Evolutionary conservation across 1,140 invertebrate genomes (phyloP).

Genomic region (Subanguina moxae): DNA sequence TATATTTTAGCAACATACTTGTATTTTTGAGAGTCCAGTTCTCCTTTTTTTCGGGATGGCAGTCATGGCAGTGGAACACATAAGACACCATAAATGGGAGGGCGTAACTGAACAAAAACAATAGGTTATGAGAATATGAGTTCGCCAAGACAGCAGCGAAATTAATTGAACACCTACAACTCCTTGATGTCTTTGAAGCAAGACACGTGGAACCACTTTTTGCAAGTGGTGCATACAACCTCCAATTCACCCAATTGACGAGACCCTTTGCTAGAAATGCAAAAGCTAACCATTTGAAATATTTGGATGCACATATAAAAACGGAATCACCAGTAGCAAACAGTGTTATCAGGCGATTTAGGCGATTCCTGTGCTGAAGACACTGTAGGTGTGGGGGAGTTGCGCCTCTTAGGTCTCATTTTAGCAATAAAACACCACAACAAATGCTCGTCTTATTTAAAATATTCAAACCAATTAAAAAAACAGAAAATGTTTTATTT

Average conservation of each 20-base stretch:
- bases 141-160: too few species aligned
- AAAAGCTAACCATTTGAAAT: too few species aligned
- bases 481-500: too few species aligned
- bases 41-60: slow-evolving; percentile 71
- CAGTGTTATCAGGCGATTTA: background rate
- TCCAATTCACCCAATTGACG: slow-evolving; percentile 47
- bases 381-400: background rate
- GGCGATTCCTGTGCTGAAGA: background rate
- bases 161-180: slow-evolving; percentile 49
- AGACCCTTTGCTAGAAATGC: slow-evolving; percentile 50
- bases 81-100: slow-evolving; percentile 93
- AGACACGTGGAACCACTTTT: slow-evolving; percentile 50
- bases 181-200: slow-evolving; percentile 53
- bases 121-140: too few species aligned
- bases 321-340: background rate
- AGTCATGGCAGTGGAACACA: slow-evolving; percentile 90
- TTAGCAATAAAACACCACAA: too few species aligned
- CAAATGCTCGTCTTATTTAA: too few species aligned
- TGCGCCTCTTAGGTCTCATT: background rate
- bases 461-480: too few species aligned
- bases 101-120: slow-evolving; percentile 40
- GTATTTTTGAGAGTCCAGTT: slow-evolving; percentile 62
- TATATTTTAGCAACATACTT: slow-evolving; percentile 47
- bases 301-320: too few species aligned
- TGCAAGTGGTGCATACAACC: slow-evolving; percentile 47